Percentiles rank a stretch among this genome's conserved stretches.
phyloP scores from a whole-genome alignment of 2,113 vertebrate species.

The Meleagris gallopavo region DNA sequence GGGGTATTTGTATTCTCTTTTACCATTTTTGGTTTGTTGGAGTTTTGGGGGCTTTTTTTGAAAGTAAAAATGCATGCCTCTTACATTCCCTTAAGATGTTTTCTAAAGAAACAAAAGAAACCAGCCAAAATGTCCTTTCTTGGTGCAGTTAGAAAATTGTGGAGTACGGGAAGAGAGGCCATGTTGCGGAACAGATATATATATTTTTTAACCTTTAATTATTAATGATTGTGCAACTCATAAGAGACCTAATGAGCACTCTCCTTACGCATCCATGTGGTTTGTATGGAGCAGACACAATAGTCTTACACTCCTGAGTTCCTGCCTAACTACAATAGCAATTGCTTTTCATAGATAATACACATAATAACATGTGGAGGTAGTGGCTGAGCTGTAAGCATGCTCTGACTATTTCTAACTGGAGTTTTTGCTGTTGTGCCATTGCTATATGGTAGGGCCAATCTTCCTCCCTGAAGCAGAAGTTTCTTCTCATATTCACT shows the following conservation, averaged over 20 bases:
- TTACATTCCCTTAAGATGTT: not conserved
- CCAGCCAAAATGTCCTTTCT: not conserved
- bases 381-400: fast-evolving
- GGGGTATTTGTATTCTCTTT: slow-evolving; percentile 35
- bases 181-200: not conserved
- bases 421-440: not conserved
- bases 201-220: not conserved
- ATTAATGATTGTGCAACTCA: not conserved
- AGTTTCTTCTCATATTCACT: not conserved
- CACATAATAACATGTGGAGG: not conserved
- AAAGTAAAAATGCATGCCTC: slow-evolving; percentile 11
- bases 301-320: fast-evolving
- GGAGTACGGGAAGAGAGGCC: not conserved
- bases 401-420: not conserved
- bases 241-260: not conserved
- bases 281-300: not conserved
- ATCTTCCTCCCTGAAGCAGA: fast-evolving
- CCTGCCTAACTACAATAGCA: not conserved
- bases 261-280: not conserved
- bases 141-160: not conserved
- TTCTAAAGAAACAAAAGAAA: slow-evolving; percentile 37
- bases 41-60: not conserved
- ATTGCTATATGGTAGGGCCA: not conserved
- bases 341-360: not conserved
- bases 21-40: not conserved